A percentile compares a stretch with the other conserved stretches of the same genome.
phyloP scores from a whole-genome alignment of 2,888 invertebrate genomes.

The Dolichopus griseipennis region DNA sequence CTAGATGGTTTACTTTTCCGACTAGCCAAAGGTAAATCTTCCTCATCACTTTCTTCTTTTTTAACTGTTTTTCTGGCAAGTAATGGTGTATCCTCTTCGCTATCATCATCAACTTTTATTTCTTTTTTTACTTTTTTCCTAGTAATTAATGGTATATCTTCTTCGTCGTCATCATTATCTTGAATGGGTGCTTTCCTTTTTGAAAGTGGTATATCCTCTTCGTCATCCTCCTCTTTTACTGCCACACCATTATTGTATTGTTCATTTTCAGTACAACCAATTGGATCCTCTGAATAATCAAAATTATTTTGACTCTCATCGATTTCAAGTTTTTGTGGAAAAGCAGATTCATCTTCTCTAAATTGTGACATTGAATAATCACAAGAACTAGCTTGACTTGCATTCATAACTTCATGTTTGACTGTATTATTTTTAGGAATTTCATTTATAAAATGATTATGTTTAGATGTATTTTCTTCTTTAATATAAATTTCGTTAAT shows the following conservation, averaged over 20 bases:
- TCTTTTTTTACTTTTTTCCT: constrained; percentile 59
- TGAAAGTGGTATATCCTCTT: constrained; percentile 38
- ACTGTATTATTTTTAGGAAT: constrained; percentile 36
- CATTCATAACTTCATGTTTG: constrained; percentile 39
- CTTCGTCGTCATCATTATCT: constrained; percentile 46
- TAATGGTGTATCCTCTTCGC: constrained; percentile 62
- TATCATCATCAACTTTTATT: constrained; percentile 45
- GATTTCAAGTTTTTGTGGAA: constrained; percentile 45
- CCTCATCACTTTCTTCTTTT: constrained; percentile 61
- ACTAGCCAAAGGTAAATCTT: constrained; percentile 66
- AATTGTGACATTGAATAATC: constrained; percentile 65
- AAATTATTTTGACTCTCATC: constrained; percentile 46
- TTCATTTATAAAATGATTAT: constrained; percentile 16
- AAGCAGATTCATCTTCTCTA: constrained; percentile 45
- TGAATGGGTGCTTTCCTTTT: constrained; percentile 44
- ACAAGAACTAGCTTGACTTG: constrained; percentile 57
- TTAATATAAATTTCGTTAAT: constrained; percentile 9
- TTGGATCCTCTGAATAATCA: constrained; percentile 21
- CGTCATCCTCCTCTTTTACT: constrained; percentile 37
- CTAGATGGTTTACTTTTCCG: constrained; percentile 23
- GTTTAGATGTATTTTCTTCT: constrained; percentile 13
- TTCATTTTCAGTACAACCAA: constrained; percentile 34
- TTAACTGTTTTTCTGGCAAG: constrained; percentile 58
- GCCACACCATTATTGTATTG: constrained; percentile 31
- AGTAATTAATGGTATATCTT: constrained; percentile 58